Conservation (phyloP, 2,113 vertebrate genomes). For the Oxyruncus cristatus region DNA sequence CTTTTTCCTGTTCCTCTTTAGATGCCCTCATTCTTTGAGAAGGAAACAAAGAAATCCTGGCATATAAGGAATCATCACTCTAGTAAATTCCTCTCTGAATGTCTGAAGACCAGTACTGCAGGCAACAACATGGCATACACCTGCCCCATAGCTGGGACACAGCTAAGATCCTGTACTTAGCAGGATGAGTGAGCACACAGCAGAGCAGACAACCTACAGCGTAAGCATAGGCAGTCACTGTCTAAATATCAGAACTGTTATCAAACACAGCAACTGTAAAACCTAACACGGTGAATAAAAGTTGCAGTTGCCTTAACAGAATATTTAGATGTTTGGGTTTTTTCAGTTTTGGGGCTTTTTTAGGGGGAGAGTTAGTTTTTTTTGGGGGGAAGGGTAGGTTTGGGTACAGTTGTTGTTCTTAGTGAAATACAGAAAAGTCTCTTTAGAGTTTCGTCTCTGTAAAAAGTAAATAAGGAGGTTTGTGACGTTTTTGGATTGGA, state of each 20-base stretch:
- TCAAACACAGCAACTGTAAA: neutral
- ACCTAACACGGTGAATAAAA: neutral
- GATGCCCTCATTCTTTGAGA: neutral
- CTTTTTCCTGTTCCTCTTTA: neutral
- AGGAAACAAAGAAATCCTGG: neutral
- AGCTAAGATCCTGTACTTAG: neutral
- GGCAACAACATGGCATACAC: neutral
- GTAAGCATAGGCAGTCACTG: neutral
- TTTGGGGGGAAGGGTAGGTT: rapidly evolving
- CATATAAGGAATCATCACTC: neutral
- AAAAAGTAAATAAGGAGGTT: neutral
- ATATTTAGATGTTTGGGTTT: neutral
- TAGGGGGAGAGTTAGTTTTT: rapidly evolving
- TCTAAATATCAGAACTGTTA: neutral
- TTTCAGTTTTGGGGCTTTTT: neutral
- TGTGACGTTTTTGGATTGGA: neutral
- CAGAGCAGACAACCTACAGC: neutral
- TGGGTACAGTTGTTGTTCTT: neutral
- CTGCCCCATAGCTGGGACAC: neutral
- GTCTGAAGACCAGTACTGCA: neutral
- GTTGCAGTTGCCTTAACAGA: neutral
- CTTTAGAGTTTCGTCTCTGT: neutral
- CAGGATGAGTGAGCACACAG: neutral
- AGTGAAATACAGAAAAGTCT: neutral
- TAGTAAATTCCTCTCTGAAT: neutral